phyloP scores from a whole-genome alignment of 1,140 invertebrate genomes.

The Acromyrmex echinatior region DNA sequence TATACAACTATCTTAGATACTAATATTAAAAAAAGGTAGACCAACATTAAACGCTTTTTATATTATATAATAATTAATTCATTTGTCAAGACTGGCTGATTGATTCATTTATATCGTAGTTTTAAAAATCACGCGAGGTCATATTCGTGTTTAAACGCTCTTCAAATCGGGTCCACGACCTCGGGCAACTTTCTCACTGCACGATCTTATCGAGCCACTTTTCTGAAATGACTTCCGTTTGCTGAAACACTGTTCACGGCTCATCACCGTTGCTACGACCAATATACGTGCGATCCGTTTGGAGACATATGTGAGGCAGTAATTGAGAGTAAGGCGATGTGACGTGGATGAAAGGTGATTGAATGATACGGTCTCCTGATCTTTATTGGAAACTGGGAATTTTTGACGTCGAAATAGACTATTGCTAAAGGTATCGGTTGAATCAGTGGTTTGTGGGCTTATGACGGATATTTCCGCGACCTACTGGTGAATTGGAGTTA shows the following conservation, averaged over 20 bases:
- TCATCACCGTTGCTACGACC: background rate
- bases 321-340: constrained; percentile 48
- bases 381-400: constrained; percentile 52
- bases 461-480: background rate
- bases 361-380: constrained; percentile 39
- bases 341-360: constrained; percentile 31
- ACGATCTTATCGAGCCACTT: constrained; percentile 33
- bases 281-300: constrained; percentile 7
- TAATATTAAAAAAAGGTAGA: background rate
- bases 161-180: constrained; percentile 38
- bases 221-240: constrained; percentile 31
- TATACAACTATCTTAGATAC: background rate
- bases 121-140: background rate
- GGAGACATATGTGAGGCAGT: background rate
- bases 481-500: background rate
- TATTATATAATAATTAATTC: background rate
- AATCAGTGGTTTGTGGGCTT: background rate
- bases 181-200: constrained; percentile 29
- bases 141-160: constrained; percentile 44
- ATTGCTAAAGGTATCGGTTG: background rate
- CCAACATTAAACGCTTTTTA: background rate
- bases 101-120: background rate
- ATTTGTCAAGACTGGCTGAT: background rate
- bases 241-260: background rate
- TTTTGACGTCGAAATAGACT: constrained; percentile 39